These are phyloP conservation scores for Leucophenga maculata DNA, from an alignment of 2,888 invertebrate genomes.

Conservation along the genomic window DNA sequence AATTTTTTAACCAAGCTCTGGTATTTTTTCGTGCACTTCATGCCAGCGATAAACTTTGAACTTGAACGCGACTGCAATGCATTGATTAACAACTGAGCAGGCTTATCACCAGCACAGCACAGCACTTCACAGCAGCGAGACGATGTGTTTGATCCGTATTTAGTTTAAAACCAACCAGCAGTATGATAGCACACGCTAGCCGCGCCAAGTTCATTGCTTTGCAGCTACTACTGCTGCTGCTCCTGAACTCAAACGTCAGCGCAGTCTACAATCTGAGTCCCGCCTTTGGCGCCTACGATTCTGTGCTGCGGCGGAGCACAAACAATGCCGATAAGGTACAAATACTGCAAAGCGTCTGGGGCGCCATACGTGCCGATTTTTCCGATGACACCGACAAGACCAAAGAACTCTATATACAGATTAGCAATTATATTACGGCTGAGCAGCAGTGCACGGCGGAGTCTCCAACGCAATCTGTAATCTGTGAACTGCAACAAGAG, in stretches of 20 bases:
- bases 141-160: too few species aligned
- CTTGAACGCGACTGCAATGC: neutral
- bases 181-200: neutral
- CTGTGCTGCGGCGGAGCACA: slow-evolving; percentile 29
- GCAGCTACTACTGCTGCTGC: neutral
- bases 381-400: slow-evolving; percentile 38
- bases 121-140: too few species aligned
- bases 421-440: slow-evolving; percentile 28
- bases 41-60: too few species aligned
- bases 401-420: slow-evolving; percentile 35
- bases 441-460: slow-evolving; percentile 32
- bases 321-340: slow-evolving; percentile 39
- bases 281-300: slow-evolving; percentile 33
- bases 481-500: slow-evolving; percentile 41
- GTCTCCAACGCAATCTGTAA: slow-evolving; percentile 14
- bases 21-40: too few species aligned
- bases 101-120: neutral
- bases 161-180: neutral
- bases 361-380: slow-evolving; percentile 39
- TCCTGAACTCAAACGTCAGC: neutral
- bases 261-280: neutral
- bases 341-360: slow-evolving; percentile 41
- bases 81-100: neutral
- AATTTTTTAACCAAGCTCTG: too few species aligned
- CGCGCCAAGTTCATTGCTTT: neutral